phyloP scores from a whole-genome alignment of 2,113 vertebrate genomes.

The Pogona vitticeps region DNA sequence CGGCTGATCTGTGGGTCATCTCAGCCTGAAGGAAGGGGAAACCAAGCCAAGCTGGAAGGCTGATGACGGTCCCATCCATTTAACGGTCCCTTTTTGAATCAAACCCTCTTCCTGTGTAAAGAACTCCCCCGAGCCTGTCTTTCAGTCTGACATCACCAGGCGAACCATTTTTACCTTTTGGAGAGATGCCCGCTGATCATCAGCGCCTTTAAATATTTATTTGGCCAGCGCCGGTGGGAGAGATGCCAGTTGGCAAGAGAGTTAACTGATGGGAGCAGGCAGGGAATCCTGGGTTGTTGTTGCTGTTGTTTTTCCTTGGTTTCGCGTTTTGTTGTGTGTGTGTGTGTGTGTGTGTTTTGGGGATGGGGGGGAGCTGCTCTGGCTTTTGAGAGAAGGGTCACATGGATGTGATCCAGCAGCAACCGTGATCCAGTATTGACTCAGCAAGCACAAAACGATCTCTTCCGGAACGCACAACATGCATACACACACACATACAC shows the following conservation, averaged over 20 bases:
- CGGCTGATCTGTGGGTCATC: slow-evolving; percentile 50
- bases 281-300: slow-evolving; percentile 25
- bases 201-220: slow-evolving; percentile 70
- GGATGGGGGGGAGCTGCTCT: neutral
- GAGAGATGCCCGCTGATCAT: slow-evolving; percentile 59
- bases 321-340: too few species aligned
- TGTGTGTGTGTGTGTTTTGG: neutral
- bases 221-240: slow-evolving; percentile 41
- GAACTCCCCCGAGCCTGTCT: slow-evolving; percentile 47
- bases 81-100: slow-evolving; percentile 63
- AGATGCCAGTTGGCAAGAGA: slow-evolving; percentile 25
- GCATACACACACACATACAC: slow-evolving; percentile 21
- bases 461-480: slow-evolving; percentile 54
- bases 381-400: neutral
- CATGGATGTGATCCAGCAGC: neutral
- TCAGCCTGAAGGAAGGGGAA: slow-evolving; percentile 45
- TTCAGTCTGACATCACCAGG: slow-evolving; percentile 66
- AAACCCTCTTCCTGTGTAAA: slow-evolving; percentile 53
- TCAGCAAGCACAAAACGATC: slow-evolving; percentile 65
- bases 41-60: slow-evolving; percentile 21
- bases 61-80: slow-evolving; percentile 37
- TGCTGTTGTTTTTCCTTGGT: slow-evolving; percentile 28
- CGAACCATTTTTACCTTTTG: slow-evolving; percentile 54
- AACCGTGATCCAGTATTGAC: slow-evolving; percentile 48
- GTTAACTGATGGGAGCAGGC: neutral